Conservation (phyloP, 2,888 invertebrate genomes). For the Cloeon dipterum region DNA sequence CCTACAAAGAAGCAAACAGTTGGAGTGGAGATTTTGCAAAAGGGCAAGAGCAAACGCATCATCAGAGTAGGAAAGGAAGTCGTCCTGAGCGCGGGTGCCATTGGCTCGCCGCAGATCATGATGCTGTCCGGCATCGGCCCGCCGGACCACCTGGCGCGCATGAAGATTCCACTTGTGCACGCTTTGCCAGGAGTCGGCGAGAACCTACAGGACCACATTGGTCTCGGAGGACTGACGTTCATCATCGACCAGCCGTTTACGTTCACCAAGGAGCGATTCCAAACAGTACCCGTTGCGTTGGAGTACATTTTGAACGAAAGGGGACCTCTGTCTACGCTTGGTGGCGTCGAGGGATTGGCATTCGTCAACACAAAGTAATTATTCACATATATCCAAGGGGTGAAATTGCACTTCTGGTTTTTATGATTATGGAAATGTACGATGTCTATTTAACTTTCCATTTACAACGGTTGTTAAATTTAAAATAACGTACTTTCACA, state of each 20-base stretch:
- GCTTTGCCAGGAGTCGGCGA: slow-evolving; percentile 54
- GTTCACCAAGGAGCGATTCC: slow-evolving; percentile 52
- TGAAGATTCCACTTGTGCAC: slow-evolving; percentile 46
- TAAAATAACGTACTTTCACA: no score
- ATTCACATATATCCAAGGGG: no score
- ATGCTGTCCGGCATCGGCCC: slow-evolving; percentile 58
- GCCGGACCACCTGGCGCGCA: slow-evolving; percentile 23
- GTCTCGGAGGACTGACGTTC: slow-evolving; percentile 64
- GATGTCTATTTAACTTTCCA: no score
- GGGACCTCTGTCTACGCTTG: slow-evolving; percentile 58
- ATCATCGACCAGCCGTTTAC: slow-evolving; percentile 58
- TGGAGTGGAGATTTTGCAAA: slow-evolving; percentile 48
- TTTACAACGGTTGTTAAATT: no score
- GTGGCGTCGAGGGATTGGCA: slow-evolving; percentile 68
- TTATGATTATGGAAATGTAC: no score
- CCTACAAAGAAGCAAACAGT: slow-evolving; percentile 7
- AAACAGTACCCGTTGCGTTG: slow-evolving; percentile 50
- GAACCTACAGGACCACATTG: slow-evolving; percentile 74
- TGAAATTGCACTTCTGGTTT: no score
- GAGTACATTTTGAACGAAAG: slow-evolving; percentile 60
- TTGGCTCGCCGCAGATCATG: slow-evolving; percentile 72
- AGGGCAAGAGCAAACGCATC: slow-evolving; percentile 15
- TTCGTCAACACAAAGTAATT: slow-evolving; percentile 72
- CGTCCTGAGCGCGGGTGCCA: slow-evolving; percentile 63
- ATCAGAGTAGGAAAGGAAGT: slow-evolving; percentile 45